These are phyloP conservation scores for Laterallus jamaicensis DNA, from an alignment of 2,113 vertebrate species.

Conservation along the genomic window DNA sequence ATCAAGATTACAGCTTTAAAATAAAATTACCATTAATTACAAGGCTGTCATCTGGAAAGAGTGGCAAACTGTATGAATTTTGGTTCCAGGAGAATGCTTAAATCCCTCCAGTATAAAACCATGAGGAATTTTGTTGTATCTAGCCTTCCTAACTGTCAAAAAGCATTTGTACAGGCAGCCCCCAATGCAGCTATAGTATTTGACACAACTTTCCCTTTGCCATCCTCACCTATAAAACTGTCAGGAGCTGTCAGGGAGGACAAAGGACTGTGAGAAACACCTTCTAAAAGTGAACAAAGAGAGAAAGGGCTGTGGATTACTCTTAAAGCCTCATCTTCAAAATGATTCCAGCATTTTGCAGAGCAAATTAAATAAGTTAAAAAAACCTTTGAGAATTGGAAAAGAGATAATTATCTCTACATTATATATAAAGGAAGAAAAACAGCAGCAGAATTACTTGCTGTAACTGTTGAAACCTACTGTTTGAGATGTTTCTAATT, in stretches of 20 bases:
- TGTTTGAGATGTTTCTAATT: constrained; percentile 24
- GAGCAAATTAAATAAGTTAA: not conserved
- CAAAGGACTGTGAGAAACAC: not conserved
- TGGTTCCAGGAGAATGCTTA: not conserved
- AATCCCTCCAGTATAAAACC: not conserved
- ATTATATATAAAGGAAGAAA: not conserved
- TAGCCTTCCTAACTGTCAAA: not conserved
- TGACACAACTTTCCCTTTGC: not conserved
- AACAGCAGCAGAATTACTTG: not conserved
- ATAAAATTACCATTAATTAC: constrained; percentile 11
- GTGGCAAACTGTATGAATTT: not conserved
- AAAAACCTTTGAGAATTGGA: not conserved
- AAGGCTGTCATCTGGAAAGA: not conserved
- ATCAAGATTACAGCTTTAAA: not conserved
- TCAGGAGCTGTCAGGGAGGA: not conserved
- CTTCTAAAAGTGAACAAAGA: not conserved
- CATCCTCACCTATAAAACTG: not conserved
- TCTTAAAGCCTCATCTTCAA: not conserved
- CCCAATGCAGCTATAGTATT: not conserved
- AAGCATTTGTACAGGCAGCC: not conserved
- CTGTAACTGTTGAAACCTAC: not conserved
- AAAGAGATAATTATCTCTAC: not conserved
- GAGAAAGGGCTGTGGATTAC: not conserved
- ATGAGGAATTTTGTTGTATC: not conserved
- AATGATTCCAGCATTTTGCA: not conserved